Percentiles rank a stretch among this genome's conserved stretches.
These are phyloP conservation scores for Autographa gamma DNA, from an alignment of 2,888 invertebrate genomes.

Conservation along the genomic window DNA sequence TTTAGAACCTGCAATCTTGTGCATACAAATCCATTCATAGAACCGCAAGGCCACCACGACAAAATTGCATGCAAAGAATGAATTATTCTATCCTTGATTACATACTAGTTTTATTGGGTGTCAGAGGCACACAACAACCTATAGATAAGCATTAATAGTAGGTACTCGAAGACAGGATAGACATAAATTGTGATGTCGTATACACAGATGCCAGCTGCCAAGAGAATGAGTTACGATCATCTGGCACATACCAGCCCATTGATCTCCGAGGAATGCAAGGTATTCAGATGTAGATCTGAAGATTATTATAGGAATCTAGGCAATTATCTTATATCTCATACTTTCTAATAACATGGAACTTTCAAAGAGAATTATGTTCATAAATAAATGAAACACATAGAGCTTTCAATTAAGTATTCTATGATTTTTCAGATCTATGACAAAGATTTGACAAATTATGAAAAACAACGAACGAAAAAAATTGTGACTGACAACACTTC, in stretches of 20 bases:
- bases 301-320: conserved; percentile 27
- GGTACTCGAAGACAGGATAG: conserved; percentile 4
- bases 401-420: too few species aligned
- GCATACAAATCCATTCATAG: too few species aligned
- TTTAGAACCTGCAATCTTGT: too few species aligned
- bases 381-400: too few species aligned
- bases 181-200: conserved; percentile 27
- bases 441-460: too few species aligned
- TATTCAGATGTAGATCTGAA: conserved; percentile 19
- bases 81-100: neutral
- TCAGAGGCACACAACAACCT: neutral
- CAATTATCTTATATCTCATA: neutral
- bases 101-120: neutral
- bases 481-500: too few species aligned
- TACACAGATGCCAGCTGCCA: conserved; percentile 22
- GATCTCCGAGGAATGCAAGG: conserved; percentile 28
- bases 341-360: neutral
- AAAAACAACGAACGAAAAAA: too few species aligned
- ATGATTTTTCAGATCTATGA: too few species aligned
- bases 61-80: too few species aligned
- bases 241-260: conserved; percentile 23
- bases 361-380: neutral
- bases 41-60: too few species aligned
- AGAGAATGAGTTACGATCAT: conserved; percentile 39
- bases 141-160: neutral